Evolutionary conservation across 2,797 vertebrate genomes (phyloP), one percentile per base, ranked within the genome.

Genomic region (Danionella dracula): DNA sequence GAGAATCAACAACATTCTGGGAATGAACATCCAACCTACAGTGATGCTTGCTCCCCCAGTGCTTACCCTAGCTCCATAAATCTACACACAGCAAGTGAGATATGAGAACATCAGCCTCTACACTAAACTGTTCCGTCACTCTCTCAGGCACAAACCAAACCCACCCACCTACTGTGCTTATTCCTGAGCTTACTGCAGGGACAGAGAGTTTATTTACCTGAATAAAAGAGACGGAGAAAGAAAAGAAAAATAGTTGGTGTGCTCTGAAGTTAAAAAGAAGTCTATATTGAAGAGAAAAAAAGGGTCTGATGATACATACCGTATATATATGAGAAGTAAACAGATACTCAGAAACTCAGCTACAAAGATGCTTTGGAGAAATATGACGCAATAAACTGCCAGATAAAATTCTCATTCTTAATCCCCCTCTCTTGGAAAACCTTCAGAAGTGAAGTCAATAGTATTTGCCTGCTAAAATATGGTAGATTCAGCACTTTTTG

Each of bases 21-120:
- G n/a, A n/a, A n/a, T n/a, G n/a, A n/a, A n/a, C n/a, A n/a, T n/a
- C n/a, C n/a, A n/a, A n/a, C n/a, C n/a, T n/a, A n/a, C n/a, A 94
- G 82, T 87, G 90, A 93, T 92, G 92, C 23, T 27, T 6, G 88
- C 88, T 87, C 88, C 87, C 89, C 91, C 86, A 90, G 83, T 91
- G 91, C 92, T 91, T 91, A 92, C 91, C 88, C 87, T 88, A 90
- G 88, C 89, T 86, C 92, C 92, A 96, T 97, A 94, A 93, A 96
- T 95, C 93, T 93, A 91, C 91, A 90, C 92, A 90, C 89, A 87
- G 44, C 90, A 90, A 88, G 87, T 82, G 81, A 86, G 88, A 93
- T 92, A 93, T 91, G 92, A 92, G 92, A 90, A 86, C 84, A 85
- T 89, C 93, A 93, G 91, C 93, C 93, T 94, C 91, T 90, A 93